phyloP scores from a whole-genome alignment of 2,888 invertebrate genomes.

The Apantesis nais region DNA sequence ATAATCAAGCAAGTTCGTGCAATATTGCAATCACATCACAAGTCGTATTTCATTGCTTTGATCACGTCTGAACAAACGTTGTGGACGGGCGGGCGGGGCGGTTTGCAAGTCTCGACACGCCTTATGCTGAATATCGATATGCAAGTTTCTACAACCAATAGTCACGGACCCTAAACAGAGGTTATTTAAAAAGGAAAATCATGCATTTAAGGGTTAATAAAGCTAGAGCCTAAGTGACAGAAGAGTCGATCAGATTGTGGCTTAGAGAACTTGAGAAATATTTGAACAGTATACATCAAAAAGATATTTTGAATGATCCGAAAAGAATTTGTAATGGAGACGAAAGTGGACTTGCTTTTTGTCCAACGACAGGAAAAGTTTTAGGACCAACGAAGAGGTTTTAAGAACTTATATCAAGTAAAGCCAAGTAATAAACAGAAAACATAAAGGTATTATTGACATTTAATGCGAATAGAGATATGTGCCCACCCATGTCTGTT shows the following conservation, averaged over 20 bases:
- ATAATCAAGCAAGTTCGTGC: no score
- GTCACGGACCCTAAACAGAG: not conserved
- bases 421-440: no score
- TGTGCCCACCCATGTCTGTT: no score
- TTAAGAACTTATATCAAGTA: no score
- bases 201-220: no score
- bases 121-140: not conserved
- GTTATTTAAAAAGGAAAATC: no score
- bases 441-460: no score
- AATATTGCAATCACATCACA: no score
- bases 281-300: conserved; percentile 37
- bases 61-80: not conserved
- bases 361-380: conserved; percentile 13
- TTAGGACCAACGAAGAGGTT: conserved; percentile 46
- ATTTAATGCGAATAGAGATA: no score
- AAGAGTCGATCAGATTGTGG: conserved; percentile 46
- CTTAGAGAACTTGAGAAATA: conserved; percentile 47
- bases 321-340: conserved; percentile 9
- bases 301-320: conserved; percentile 46
- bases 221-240: no score
- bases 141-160: not conserved
- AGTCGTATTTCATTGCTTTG: no score
- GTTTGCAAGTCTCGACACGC: not conserved
- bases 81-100: not conserved
- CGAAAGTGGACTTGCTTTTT: conserved; percentile 3